Conservation (phyloP, 2,888 invertebrate species). For the Agrochola litura region DNA sequence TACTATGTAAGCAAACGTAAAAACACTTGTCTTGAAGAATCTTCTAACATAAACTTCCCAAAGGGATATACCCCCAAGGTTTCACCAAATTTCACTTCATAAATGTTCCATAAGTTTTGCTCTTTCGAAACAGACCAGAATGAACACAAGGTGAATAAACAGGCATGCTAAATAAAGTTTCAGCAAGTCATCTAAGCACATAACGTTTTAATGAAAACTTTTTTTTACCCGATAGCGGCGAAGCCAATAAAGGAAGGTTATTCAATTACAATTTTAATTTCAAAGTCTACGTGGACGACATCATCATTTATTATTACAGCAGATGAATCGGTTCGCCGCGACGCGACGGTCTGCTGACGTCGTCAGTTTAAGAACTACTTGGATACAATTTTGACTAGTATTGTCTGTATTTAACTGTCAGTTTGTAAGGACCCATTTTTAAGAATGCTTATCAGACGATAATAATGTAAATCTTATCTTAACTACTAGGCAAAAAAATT, state of each 20-base stretch:
- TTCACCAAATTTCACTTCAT: background rate
- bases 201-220: background rate
- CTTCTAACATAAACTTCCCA: background rate
- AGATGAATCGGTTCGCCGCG: too few relatives aligned
- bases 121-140: background rate
- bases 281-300: conserved; percentile 3
- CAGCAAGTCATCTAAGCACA: conserved; percentile 25
- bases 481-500: background rate
- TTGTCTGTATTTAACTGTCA: background rate
- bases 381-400: background rate
- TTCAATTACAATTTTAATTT: background rate
- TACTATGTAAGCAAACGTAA: background rate
- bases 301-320: conserved; percentile 7
- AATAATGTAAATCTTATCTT: conserved; percentile 2
- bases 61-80: background rate
- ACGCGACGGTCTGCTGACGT: too few relatives aligned
- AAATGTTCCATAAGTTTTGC: background rate
- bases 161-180: conserved; percentile 13
- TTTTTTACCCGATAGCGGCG: background rate
- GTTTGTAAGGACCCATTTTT: background rate
- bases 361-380: background rate
- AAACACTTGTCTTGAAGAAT: background rate
- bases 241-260: too few relatives aligned
- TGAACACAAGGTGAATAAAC: conserved; percentile 4
- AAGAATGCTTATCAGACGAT: background rate